Evolutionary conservation across 2,797 vertebrate genomes (phyloP), one percentile per base, ranked within the genome.

Genomic region (Coracias cyanogaster): DNA sequence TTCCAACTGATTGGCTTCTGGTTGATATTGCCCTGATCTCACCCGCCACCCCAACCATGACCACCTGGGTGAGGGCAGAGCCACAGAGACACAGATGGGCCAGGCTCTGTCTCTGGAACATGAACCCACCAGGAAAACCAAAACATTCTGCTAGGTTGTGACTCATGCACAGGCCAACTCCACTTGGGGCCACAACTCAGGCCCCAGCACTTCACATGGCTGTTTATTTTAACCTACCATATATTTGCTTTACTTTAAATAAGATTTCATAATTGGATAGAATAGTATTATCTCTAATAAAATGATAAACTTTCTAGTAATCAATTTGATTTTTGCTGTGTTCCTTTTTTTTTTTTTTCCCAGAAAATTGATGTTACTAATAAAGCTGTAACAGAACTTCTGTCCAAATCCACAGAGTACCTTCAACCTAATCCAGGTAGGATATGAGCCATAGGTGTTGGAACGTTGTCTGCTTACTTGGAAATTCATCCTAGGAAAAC

Each of bases 371-470:
- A 99, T 19, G 93, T 99, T 93, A 99, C 99, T 95, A 99, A 98
- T 98, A 99, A 99, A 97, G 99, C 98, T 10, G 98, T 99, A 86
- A 98, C 98, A 5, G 99, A 99, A 76, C 98, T 99, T 66, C 96
- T 99, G 71, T 98, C 99, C 49, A 99, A 98, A 98, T 99, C 99
- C 85, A 99, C 99, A 2, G 99, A 99, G 71, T 99, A 99, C 95
- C 99, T 99, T 65, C 99, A 99, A 94, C 99, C 99, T n/a, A 99
- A 99, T 98, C 99, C 99, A 98, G 99, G 99, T 99, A 98, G 95
- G 85, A 43, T 65, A 66, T 14, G 39, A 90, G 15, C n/a, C 84
- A 5, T 7, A 62, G 25, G 33, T 60, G 8, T 10, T 91, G 41
- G 54, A 69, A 78, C 2, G 0, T 45, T 72, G 24, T 61, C 41